A percentile compares a stretch with the other conserved stretches of the same genome.
phyloP scores from a whole-genome alignment of 2,888 invertebrate species.

The Tenthredo scrophulariae region DNA sequence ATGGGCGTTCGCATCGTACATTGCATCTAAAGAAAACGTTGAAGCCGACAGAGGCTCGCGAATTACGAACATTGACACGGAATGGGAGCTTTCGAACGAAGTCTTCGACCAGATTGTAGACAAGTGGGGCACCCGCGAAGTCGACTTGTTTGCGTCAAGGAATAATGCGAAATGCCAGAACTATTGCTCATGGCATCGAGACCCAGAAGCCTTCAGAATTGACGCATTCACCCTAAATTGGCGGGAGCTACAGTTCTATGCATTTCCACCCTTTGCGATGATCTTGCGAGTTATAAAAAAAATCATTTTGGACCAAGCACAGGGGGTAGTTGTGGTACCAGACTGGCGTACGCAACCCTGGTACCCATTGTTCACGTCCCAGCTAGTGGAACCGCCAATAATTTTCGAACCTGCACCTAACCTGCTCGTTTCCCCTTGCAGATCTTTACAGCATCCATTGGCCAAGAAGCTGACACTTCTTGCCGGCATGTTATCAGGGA shows the following conservation, averaged over 20 bases:
- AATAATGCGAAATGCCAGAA: slow-evolving; percentile 55
- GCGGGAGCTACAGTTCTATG: slow-evolving; percentile 58
- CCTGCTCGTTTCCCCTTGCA: slow-evolving; percentile 60
- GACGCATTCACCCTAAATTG: slow-evolving; percentile 62
- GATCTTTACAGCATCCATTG: slow-evolving; percentile 59
- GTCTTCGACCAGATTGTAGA: slow-evolving; percentile 40
- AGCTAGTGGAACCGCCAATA: slow-evolving; percentile 52
- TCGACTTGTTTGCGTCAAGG: slow-evolving; percentile 62
- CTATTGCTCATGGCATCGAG: slow-evolving; percentile 55
- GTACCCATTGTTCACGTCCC: slow-evolving; percentile 62
- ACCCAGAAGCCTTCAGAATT: slow-evolving; percentile 57
- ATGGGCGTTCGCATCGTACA: slow-evolving; percentile 38
- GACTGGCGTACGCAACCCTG: slow-evolving; percentile 65
- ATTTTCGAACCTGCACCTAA: slow-evolving; percentile 58
- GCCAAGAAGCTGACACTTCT: slow-evolving; percentile 61
- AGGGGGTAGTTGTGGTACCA: slow-evolving; percentile 65
- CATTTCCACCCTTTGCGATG: background rate
- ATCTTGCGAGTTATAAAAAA: slow-evolving; percentile 54
- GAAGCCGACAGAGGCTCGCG: slow-evolving; percentile 53
- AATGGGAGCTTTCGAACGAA: slow-evolving; percentile 54
- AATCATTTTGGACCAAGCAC: slow-evolving; percentile 63
- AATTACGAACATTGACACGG: slow-evolving; percentile 56
- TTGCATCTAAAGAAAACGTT: slow-evolving; percentile 47
- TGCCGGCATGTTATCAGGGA: slow-evolving; percentile 62
- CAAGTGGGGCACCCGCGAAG: slow-evolving; percentile 46